A percentile compares a stretch with the other conserved stretches of the same genome.
Evolutionary conservation across 2,888 invertebrate genomes (phyloP).

Genomic region (Coronaproctus castanopsis): DNA sequence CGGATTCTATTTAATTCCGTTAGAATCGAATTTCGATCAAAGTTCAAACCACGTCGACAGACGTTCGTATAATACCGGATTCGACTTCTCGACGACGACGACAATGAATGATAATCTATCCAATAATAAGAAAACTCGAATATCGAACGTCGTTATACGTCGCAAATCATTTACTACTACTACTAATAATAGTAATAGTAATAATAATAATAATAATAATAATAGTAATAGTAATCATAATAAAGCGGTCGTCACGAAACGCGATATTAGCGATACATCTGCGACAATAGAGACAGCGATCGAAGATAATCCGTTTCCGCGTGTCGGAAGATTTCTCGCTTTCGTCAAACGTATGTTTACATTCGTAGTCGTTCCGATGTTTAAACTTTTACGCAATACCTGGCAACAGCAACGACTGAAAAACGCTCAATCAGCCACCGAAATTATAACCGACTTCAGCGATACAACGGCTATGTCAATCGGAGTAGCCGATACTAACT

Average conservation of each 20-base stretch:
- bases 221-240: no score
- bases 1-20: neutral
- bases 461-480: neutral
- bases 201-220: no score
- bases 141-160: neutral
- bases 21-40: neutral
- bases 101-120: neutral
- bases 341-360: neutral
- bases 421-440: neutral
- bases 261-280: no score
- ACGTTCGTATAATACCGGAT: no score
- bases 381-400: neutral
- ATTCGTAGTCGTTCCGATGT: neutral
- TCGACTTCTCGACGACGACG: neutral
- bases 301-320: neutral
- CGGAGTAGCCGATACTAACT: no score
- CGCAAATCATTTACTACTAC: neutral
- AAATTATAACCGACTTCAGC: neutral
- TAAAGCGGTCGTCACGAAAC: no score
- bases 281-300: no score
- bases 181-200: no score
- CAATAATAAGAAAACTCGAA: neutral
- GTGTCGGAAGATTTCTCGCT: neutral
- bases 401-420: neutral
- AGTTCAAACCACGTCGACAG: no score